A percentile compares a stretch with the other conserved stretches of the same genome.
Evolutionary conservation across 30 jellyfish, hydroid and myxozoan genomes (phyloP).

Genomic region (Mastigias papua): DNA sequence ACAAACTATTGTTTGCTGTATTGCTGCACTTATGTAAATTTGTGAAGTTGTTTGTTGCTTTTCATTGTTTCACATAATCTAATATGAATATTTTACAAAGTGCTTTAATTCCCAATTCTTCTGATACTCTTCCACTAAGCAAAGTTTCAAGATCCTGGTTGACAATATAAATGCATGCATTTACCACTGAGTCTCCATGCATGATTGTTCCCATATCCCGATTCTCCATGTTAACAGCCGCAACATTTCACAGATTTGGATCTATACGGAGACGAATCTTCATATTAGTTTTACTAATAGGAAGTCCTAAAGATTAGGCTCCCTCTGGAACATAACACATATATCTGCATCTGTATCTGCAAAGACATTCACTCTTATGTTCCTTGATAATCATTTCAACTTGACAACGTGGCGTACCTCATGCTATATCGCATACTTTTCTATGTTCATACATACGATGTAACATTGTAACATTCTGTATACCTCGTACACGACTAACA

Average conservation of each 20-base stretch:
- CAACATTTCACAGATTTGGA: constrained; percentile 62
- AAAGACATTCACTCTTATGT: constrained; percentile 37
- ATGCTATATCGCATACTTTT: constrained; percentile 33
- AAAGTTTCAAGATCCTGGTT: constrained; percentile 12
- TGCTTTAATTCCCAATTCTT: constrained; percentile 44
- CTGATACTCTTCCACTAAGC: constrained; percentile 52
- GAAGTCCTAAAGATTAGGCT: constrained; percentile 37
- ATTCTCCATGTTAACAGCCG: constrained; percentile 52
- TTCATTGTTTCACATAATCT: neutral
- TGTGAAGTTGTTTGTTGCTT: neutral
- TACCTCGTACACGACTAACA: constrained; percentile 36
- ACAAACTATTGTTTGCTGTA: neutral
- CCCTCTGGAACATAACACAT: constrained; percentile 61
- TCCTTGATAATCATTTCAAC: constrained; percentile 32
- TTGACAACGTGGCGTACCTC: constrained; percentile 43
- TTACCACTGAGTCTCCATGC: constrained; percentile 75
- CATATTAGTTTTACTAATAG: constrained; percentile 73
- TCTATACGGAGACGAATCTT: constrained; percentile 66
- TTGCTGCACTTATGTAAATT: neutral
- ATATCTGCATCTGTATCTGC: constrained; percentile 83
- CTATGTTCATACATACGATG: constrained; percentile 32
- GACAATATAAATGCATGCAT: constrained; percentile 48
- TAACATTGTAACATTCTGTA: constrained; percentile 13
- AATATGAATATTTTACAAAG: no score
- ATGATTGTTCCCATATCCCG: constrained; percentile 68